Percentiles rank a stretch among this genome's conserved stretches.
Evolutionary conservation across 2,888 invertebrate genomes (phyloP).

Genomic region (Hyposoter dolosus): DNA sequence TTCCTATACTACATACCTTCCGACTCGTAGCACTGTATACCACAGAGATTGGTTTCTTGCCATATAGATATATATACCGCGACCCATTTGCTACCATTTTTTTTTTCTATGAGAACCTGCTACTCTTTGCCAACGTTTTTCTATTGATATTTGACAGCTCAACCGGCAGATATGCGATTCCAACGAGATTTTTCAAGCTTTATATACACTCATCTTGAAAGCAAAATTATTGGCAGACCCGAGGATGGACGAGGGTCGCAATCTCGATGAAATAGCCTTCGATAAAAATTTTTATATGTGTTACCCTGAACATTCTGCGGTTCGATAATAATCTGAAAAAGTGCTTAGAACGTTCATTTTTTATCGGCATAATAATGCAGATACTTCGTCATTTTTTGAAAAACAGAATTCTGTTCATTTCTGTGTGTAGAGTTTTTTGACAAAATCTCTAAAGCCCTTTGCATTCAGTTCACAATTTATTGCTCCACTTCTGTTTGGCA

Average conservation of each 20-base stretch:
- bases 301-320: not conserved
- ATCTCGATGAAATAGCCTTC: not conserved
- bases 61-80: not conserved
- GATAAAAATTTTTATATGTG: not conserved
- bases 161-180: not conserved
- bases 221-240: not conserved
- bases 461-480: not conserved
- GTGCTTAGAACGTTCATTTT: not conserved
- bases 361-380: not conserved
- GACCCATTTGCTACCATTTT: not conserved
- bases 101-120: not conserved
- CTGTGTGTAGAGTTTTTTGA: not conserved
- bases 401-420: not conserved
- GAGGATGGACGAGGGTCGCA: not conserved
- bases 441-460: not conserved
- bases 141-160: not conserved
- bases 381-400: not conserved
- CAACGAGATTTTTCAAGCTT: slow-evolving; percentile 8
- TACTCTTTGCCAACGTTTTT: not conserved
- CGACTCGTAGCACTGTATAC: not conserved
- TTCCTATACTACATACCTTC: not conserved
- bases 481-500: not conserved
- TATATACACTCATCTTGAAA: not conserved
- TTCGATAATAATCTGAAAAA: not conserved
- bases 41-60: not conserved